A percentile compares a stretch with the other conserved stretches of the same genome.
Conservation (phyloP, 2,888 invertebrate genomes). For the Troides oblongomaculatus region DNA sequence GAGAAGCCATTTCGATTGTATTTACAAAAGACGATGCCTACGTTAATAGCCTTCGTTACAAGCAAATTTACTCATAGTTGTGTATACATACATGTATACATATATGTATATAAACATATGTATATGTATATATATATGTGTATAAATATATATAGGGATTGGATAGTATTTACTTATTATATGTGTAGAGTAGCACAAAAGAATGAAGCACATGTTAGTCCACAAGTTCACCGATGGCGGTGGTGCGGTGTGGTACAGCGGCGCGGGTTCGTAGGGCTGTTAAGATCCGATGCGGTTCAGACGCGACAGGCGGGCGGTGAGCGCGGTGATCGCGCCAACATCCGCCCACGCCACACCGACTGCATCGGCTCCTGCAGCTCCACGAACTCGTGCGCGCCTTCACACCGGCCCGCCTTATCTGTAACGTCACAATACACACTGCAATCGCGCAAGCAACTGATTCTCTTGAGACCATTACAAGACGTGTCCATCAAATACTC, state of each 20-base stretch:
- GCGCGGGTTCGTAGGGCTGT: constrained; percentile 20
- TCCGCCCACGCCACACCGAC: constrained; percentile 62
- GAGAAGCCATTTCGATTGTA: constrained; percentile 60
- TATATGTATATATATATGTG: not conserved
- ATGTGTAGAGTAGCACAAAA: constrained; percentile 40
- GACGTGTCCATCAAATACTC: not conserved
- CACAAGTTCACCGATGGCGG: constrained; percentile 39
- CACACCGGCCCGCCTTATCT: constrained; percentile 65
- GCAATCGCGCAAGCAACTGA: not conserved
- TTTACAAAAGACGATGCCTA: constrained; percentile 57
- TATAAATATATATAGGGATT: constrained; percentile 33
- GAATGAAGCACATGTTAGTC: constrained; percentile 45
- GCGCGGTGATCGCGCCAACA: constrained; percentile 66
- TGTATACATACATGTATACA: constrained; percentile 28
- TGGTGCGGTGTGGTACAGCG: constrained; percentile 29
- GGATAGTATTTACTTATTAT: constrained; percentile 38
- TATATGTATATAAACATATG: not conserved
- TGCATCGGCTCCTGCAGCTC: constrained; percentile 29
- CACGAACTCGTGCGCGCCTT: constrained; percentile 40
- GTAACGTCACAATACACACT: constrained; percentile 40
- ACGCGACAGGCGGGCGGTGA: constrained; percentile 68
- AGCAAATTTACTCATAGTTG: constrained; percentile 32
- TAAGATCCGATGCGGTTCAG: constrained; percentile 43
- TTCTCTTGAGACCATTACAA: not conserved
- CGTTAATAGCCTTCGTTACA: constrained; percentile 48